These are phyloP conservation scores for Otolemur crassicaudatus DNA, from an alignment of 2,797 vertebrate species.

Conservation along the genomic window DNA sequence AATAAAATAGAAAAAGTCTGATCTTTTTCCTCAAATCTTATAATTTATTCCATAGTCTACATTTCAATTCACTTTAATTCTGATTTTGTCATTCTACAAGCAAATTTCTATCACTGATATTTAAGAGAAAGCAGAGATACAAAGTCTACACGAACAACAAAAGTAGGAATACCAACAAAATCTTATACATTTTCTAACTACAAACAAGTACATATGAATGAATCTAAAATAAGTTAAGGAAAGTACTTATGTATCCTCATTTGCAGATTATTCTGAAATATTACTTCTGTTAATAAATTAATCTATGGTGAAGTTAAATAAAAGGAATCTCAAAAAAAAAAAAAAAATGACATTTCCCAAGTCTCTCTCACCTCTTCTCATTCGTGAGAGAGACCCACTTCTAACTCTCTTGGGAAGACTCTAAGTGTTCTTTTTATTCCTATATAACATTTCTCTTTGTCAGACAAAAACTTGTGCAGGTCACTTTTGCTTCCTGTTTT, in stretches of 20 bases:
- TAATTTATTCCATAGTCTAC: neutral
- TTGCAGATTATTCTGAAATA: neutral
- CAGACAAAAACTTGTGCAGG: too few relatives aligned
- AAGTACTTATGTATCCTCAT: neutral
- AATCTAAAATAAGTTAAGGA: neutral
- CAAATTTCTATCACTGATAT: neutral
- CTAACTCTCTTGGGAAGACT: too few relatives aligned
- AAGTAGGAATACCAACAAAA: neutral
- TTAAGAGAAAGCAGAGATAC: neutral
- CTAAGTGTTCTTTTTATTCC: too few relatives aligned
- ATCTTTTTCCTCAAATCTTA: neutral
- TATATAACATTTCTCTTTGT: too few relatives aligned
- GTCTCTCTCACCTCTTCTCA: too few relatives aligned
- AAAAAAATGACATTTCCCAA: neutral
- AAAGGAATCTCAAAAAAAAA: neutral
- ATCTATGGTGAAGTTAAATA: neutral
- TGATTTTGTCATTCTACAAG: neutral
- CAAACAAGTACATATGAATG: neutral
- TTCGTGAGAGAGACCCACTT: too few relatives aligned
- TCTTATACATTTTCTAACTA: neutral
- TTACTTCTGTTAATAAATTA: conserved; percentile 15
- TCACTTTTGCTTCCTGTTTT: too few relatives aligned
- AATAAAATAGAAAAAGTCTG: neutral
- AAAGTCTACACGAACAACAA: neutral
- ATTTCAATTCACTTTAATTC: neutral